Percentiles rank a stretch among this genome's conserved stretches.
phyloP scores from a whole-genome alignment of 1,140 invertebrate genomes.

The Lepidotrigona ventralis region DNA sequence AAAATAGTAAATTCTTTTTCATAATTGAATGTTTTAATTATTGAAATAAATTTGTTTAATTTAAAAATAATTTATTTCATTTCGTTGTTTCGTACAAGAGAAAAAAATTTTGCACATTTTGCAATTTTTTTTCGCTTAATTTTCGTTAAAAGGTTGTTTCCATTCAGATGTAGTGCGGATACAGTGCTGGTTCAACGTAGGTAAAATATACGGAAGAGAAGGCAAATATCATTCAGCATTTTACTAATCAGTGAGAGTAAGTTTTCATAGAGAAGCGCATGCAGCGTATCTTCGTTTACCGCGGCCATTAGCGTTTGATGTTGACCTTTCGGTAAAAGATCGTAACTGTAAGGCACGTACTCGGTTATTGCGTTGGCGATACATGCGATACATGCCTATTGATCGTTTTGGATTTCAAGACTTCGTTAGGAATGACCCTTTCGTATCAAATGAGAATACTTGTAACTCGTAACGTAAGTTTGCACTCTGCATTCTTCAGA shows the following conservation, averaged over 20 bases:
- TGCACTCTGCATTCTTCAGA: background rate
- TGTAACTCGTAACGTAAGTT: background rate
- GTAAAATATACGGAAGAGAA: constrained; percentile 34
- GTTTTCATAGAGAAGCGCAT: constrained; percentile 14
- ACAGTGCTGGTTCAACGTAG: constrained; percentile 21
- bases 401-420: background rate
- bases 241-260: background rate
- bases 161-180: constrained; percentile 17
- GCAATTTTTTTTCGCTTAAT: background rate
- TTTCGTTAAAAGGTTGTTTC: background rate
- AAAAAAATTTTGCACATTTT: background rate
- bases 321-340: constrained; percentile 56
- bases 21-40: too few relatives aligned
- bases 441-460: constrained; percentile 29
- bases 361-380: background rate
- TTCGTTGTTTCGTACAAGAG: too few relatives aligned
- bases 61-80: too few relatives aligned
- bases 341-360: constrained; percentile 25
- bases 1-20: too few relatives aligned
- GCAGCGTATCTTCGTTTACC: constrained; percentile 43
- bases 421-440: background rate
- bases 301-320: constrained; percentile 42
- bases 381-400: constrained; percentile 32
- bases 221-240: constrained; percentile 53
- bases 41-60: too few relatives aligned